These are phyloP conservation scores for Leucoptera coffeella DNA, from an alignment of 2,888 invertebrate species.

Conservation along the genomic window DNA sequence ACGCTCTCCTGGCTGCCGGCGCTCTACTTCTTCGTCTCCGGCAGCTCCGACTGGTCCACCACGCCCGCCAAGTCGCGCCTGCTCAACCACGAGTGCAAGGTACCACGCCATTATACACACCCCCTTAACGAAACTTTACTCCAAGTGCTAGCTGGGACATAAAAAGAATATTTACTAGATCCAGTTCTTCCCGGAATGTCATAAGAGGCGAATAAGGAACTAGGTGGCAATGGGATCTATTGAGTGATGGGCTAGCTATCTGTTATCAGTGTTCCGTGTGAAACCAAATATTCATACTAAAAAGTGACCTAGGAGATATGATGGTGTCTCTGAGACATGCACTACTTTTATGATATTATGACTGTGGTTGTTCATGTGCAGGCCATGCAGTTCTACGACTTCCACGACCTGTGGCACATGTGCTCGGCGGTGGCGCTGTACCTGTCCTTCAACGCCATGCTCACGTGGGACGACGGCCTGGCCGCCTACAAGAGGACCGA, in stretches of 20 bases:
- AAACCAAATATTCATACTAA: too few species aligned
- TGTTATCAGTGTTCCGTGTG: too few species aligned
- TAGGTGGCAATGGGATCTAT: too few species aligned
- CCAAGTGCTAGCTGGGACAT: too few species aligned
- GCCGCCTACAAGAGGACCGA: conserved; percentile 62
- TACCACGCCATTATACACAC: background rate
- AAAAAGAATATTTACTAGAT: too few species aligned
- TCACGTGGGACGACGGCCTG: conserved; percentile 81
- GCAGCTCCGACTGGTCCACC: conserved; percentile 24
- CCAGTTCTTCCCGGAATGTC: too few species aligned
- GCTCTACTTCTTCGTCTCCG: conserved; percentile 45
- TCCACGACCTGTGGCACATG: conserved; percentile 86
- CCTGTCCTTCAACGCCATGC: conserved; percentile 73
- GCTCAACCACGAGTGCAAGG: conserved; percentile 24
- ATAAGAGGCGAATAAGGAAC: too few species aligned
- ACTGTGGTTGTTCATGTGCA: conserved; percentile 56
- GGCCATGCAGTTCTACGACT: conserved; percentile 71
- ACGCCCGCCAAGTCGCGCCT: conserved; percentile 69
- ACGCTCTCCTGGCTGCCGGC: conserved; percentile 62
- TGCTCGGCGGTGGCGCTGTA: conserved; percentile 78
- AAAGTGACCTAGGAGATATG: too few species aligned
- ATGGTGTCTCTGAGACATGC: too few species aligned
- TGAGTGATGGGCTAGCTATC: too few species aligned
- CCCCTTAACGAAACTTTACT: conserved; percentile 6
- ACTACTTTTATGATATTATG: conserved; percentile 13